Base-by-base conservation (phyloP, 2,113 vertebrate genomes). In the Pyxicephalus adspersus region DNA sequence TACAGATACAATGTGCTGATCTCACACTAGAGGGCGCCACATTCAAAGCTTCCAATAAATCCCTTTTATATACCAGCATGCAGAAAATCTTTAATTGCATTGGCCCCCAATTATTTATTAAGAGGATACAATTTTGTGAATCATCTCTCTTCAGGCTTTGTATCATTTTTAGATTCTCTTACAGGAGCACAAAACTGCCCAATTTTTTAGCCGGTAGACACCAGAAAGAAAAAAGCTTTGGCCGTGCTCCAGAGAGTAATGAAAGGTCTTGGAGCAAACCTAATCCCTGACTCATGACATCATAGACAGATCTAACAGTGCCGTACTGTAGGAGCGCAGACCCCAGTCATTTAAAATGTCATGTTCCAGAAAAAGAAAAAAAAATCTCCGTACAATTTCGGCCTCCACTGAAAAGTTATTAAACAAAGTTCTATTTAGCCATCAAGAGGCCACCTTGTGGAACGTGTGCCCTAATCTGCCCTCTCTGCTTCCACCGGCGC, bases 401-500 rank as follows among this genome's bases (percentile, higher is more conserved):
- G 76, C 38, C 64, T 66, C 63, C 38, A 64, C 13, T 77, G 61
- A 64, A 66, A 66, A 54, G 26, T 28, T 81, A 74, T 73, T 73
- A 81, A 73, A 55, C 29, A 75, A 74, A 61, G 51, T 65, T 63
- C 71, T 50, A 65, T 82, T 82, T 75, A 82, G 80, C n/a, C 4
- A 66, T 58, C 11, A 28, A 74, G 64, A 64, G 71, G 70, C 77
- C 61, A 82, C 60, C 60, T 75, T 82, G 80, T 82, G 51, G 75
- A 58, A 65, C 5, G 8, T 1, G 34, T 82, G 80, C 61, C 61
- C 80, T 66, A 75, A 82, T 75, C 61, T 82, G 80, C 70, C 71
- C 80, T 75, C 60, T 74, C 67, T 2, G 70, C 70, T 81, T 64
- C 51, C 79, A 65, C 50, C 52, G 18, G 5, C 15, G 67, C 78